Evolutionary conservation across 2,888 invertebrate species (phyloP), one percentile per base, ranked within the genome.

Genomic region (Dolichomitus sp.): DNA sequence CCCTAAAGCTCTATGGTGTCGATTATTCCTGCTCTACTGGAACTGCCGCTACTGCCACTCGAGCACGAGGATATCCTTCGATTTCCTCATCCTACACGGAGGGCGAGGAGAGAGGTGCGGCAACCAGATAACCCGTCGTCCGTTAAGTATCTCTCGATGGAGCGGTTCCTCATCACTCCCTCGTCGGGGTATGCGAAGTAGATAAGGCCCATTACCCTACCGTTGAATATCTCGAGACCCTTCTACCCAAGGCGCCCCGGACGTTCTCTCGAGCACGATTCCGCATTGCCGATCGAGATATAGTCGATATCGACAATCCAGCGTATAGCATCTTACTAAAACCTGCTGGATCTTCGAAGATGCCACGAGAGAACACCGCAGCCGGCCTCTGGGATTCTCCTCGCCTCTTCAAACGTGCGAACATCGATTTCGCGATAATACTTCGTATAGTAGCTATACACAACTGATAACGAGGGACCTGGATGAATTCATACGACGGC

Each of bases 81-180:
- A 78, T 81, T 73, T 66, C 79, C 74, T 80, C 63, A 72, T 68
- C 65, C 59, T 54, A 66, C 70, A 61, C 37, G 69, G 37, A 48
- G 50, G 57, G 33, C 61, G 59, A 9, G 65, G 50, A 54, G 73
- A 54, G 57, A 11, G 17, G 7, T 37, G 19, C 45, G 45, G 54
- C 27, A 72, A 52, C 7, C 30, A 37, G 30, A 66, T 65, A 61
- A 68, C 30, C 66, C 61, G 52, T 19, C 75, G 69, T 52, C 65
- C 79, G 74, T 76, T 79, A 81, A 87, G 83, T 69, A 77, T 85
- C 84, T 61, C 83, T 87, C 84, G 70, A 84, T 73, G 83, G 83
- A 86, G 84, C 79, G 76, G 84, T 88, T 85, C 83, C 86, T 88
- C 89, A 85, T 88, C 83, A 83, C 85, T 85, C 76, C 63, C 78